phyloP scores from a whole-genome alignment of 2,888 invertebrate genomes.

The Tetragonula carbonaria region DNA sequence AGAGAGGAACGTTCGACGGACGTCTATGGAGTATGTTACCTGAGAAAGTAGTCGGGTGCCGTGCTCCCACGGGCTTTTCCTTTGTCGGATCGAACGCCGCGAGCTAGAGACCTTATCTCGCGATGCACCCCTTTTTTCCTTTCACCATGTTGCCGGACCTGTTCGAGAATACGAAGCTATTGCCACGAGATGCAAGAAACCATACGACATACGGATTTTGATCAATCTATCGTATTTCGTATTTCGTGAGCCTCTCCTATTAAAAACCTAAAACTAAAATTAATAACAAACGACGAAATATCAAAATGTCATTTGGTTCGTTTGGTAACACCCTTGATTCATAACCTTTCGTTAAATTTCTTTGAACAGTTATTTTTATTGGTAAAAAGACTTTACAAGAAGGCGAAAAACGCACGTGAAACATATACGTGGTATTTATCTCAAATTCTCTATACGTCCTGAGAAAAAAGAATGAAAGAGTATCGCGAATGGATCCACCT shows the following conservation, averaged over 20 bases:
- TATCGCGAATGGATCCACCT: too few relatives aligned
- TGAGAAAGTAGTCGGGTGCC: conserved; percentile 32
- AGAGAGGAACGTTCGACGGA: conserved; percentile 42
- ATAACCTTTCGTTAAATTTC: background rate
- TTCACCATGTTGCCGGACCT: background rate
- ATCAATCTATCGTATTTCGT: background rate
- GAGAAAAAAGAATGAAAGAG: too few relatives aligned
- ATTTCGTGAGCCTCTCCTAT: background rate
- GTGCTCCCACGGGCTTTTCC: conserved; percentile 22
- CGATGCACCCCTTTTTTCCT: background rate
- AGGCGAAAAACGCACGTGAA: too few relatives aligned
- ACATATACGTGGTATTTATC: too few relatives aligned
- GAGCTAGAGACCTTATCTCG: conserved; percentile 20
- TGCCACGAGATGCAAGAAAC: background rate
- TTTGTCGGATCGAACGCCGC: conserved; percentile 16
- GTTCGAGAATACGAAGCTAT: background rate
- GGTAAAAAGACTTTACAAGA: too few relatives aligned
- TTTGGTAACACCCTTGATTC: background rate
- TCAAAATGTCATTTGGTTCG: background rate
- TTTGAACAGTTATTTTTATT: too few relatives aligned
- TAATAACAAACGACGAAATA: background rate
- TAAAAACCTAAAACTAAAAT: background rate
- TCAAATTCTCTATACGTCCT: too few relatives aligned
- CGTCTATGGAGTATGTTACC: conserved; percentile 40
- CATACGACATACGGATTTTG: background rate